These are phyloP conservation scores for Hartigia nigra DNA, from an alignment of 2,888 invertebrate genomes.

Conservation along the genomic window DNA sequence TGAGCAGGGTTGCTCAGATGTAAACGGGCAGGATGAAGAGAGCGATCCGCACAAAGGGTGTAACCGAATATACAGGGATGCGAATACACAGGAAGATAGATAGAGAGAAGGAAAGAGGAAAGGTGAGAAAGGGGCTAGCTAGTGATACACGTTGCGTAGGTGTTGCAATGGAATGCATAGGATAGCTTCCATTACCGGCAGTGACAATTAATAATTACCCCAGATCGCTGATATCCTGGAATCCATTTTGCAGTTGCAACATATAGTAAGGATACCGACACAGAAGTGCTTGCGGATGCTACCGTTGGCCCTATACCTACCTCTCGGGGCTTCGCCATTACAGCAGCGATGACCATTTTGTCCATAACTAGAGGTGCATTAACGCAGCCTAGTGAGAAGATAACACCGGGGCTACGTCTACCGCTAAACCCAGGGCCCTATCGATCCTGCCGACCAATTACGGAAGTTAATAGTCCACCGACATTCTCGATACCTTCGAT, in stretches of 20 bases:
- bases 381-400: conserved; percentile 58
- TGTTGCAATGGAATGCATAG: conserved; percentile 5
- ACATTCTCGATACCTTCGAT: conserved; percentile 8
- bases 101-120: neutral
- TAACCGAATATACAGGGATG: neutral
- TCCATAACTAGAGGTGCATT: conserved; percentile 56
- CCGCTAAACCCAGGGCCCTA: conserved; percentile 22
- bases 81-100: neutral
- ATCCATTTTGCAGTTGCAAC: conserved; percentile 38
- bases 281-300: neutral
- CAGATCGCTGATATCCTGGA: conserved; percentile 48
- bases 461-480: conserved; percentile 45
- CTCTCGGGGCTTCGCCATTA: conserved; percentile 17
- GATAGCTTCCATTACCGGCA: conserved; percentile 45
- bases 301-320: neutral
- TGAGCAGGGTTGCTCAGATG: neutral
- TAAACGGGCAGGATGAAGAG: neutral
- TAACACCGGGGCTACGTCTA: conserved; percentile 44
- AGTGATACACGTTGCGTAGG: neutral
- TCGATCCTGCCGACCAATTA: conserved; percentile 48
- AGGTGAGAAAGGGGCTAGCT: neutral
- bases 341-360: conserved; percentile 48
- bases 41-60: neutral
- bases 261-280: conserved; percentile 23
- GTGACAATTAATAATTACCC: conserved; percentile 58